A percentile compares a stretch with the other conserved stretches of the same genome.
Evolutionary conservation across 2,113 vertebrate species (phyloP).

Genomic region (Dipodomys merriami): DNA sequence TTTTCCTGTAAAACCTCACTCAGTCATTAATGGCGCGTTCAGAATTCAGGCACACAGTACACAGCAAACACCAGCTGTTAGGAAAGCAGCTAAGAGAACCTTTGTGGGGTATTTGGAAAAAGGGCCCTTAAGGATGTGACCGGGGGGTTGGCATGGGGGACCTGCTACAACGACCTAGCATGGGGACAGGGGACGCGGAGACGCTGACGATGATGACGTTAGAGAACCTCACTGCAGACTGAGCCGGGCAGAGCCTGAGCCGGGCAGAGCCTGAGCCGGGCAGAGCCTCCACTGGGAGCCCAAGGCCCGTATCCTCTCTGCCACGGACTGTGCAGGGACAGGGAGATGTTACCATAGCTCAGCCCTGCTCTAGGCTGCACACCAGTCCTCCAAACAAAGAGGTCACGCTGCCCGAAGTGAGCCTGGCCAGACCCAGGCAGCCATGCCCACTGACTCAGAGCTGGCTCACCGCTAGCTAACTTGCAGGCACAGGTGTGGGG

Average conservation of each 20-base stretch:
- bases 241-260: too few relatives aligned
- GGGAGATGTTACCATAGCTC: rapidly evolving
- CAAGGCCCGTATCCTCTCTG: not conserved
- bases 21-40: not conserved
- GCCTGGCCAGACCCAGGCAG: too few relatives aligned
- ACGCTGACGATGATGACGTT: too few relatives aligned
- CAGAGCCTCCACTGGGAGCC: not conserved
- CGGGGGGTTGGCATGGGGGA: not conserved
- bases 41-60: not conserved
- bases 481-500: not conserved
- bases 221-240: not conserved
- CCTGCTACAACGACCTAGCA: too few relatives aligned
- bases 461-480: rapidly evolving
- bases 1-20: not conserved
- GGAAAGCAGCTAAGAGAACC: not conserved
- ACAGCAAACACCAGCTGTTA: not conserved
- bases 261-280: not conserved
- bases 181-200: too few relatives aligned
- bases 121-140: not conserved
- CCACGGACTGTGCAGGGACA: too few relatives aligned
- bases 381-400: not conserved
- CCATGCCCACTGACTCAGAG: too few relatives aligned
- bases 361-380: not conserved
- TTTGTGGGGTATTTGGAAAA: too few relatives aligned
- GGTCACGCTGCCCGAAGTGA: not conserved